These are phyloP conservation scores for Drosophila orena DNA, from an alignment of 1,140 invertebrate species.

Conservation along the genomic window DNA sequence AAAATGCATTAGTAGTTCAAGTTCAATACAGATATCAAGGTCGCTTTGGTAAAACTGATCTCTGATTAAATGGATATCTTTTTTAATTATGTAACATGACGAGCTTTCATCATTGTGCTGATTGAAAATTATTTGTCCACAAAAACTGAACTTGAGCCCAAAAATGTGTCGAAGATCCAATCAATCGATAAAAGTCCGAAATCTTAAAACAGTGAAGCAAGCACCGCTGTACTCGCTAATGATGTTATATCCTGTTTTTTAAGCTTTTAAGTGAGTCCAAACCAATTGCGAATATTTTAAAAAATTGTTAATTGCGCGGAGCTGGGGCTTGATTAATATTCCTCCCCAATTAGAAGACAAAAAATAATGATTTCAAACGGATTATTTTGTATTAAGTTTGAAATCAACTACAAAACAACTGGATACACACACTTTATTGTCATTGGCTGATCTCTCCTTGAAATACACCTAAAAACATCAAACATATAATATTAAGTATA, in stretches of 20 bases:
- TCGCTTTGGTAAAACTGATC: not conserved
- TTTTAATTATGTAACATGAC: not conserved
- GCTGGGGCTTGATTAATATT: slow-evolving; percentile 20
- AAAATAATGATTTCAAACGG: slow-evolving; percentile 13
- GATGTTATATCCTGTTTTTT: not conserved
- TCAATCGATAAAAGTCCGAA: not conserved
- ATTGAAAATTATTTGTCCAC: slow-evolving; percentile 26
- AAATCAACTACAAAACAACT: slow-evolving; percentile 37
- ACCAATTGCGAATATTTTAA: slow-evolving; percentile 8
- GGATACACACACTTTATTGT: slow-evolving; percentile 37
- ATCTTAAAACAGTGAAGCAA: slow-evolving; percentile 2
- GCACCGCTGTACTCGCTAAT: not conserved
- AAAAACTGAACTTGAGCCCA: slow-evolving; percentile 3
- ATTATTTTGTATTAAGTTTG: slow-evolving; percentile 23
- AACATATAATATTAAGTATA: slow-evolving; percentile 6
- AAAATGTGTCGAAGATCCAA: slow-evolving; percentile 15
- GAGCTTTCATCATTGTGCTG: slow-evolving; percentile 6
- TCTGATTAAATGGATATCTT: not conserved
- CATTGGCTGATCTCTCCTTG: slow-evolving; percentile 38
- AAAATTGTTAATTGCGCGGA: slow-evolving; percentile 25
- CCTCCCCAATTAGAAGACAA: slow-evolving; percentile 10
- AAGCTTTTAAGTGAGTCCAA: not conserved
- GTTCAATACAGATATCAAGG: slow-evolving; percentile 4
- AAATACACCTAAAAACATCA: slow-evolving; percentile 29
- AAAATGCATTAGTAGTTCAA: not conserved